Percentiles rank a stretch among this genome's conserved stretches.
These are phyloP conservation scores for Lapara coniferarum DNA, from an alignment of 2,888 invertebrate genomes.

Conservation along the genomic window DNA sequence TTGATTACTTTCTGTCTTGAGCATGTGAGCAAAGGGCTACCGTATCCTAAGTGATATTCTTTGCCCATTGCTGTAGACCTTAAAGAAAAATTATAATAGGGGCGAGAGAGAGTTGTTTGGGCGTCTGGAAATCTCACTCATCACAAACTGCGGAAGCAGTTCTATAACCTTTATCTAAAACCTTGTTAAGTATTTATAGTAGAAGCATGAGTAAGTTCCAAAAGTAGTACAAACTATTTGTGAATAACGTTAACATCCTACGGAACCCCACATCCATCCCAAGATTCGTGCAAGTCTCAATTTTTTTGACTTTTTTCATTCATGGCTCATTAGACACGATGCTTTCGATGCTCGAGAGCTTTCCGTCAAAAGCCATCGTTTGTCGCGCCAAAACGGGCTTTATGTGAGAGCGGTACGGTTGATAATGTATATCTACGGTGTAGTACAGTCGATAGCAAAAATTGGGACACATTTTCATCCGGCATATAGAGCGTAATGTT, in stretches of 20 bases:
- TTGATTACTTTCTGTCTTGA: too few species aligned
- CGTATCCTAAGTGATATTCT: too few species aligned
- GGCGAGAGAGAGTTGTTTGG: too few species aligned
- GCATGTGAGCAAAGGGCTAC: too few species aligned
- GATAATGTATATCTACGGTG: neutral
- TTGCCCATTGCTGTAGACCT: too few species aligned
- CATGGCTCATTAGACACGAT: constrained; percentile 57
- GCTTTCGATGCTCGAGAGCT: constrained; percentile 49
- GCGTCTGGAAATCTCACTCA: too few species aligned
- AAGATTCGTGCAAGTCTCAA: constrained; percentile 26
- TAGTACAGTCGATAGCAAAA: constrained; percentile 14
- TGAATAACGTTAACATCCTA: neutral
- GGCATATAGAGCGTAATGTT: constrained; percentile 27
- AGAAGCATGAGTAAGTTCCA: too few species aligned
- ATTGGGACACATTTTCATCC: constrained; percentile 27
- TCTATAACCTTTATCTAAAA: too few species aligned
- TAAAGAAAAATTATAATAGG: too few species aligned
- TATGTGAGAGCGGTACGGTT: constrained; percentile 27
- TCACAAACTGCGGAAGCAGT: too few species aligned
- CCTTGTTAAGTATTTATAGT: too few species aligned
- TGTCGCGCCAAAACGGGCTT: constrained; percentile 30
- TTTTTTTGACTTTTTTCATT: constrained; percentile 45
- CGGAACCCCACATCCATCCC: constrained; percentile 18
- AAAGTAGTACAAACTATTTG: too few species aligned
- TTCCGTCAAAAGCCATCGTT: constrained; percentile 52